These are phyloP conservation scores for Rhinolophus ferrumequinum DNA, from an alignment of 2,113 vertebrate genomes.

Conservation along the genomic window DNA sequence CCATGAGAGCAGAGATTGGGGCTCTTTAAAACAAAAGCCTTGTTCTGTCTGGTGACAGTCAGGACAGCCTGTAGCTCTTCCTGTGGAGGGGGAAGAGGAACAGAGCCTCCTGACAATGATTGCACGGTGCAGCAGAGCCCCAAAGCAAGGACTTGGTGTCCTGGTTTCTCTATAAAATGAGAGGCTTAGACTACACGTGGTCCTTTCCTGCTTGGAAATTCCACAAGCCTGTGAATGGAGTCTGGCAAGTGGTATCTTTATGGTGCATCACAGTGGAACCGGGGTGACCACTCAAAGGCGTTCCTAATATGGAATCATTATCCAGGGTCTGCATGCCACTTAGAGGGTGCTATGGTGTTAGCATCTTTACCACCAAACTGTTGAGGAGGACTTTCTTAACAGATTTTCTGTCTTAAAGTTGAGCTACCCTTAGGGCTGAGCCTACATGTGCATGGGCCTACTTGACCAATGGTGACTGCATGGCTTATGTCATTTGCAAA, in stretches of 20 bases:
- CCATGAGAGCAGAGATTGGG: background rate
- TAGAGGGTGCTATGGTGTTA: background rate
- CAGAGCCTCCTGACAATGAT: background rate
- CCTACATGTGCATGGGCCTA: background rate
- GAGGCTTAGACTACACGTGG: background rate
- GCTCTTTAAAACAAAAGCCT: slow-evolving; percentile 23
- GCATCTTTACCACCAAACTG: background rate
- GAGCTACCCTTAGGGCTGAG: background rate
- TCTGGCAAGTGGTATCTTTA: background rate
- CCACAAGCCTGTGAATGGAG: background rate
- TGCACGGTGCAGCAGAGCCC: background rate
- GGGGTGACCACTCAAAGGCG: background rate
- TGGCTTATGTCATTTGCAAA: background rate
- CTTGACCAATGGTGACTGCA: background rate
- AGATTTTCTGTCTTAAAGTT: slow-evolving; percentile 9
- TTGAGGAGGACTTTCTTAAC: background rate
- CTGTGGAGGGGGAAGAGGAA: background rate
- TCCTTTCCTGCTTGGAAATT: background rate
- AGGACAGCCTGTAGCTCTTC: background rate
- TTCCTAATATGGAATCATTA: background rate
- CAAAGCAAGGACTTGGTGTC: background rate
- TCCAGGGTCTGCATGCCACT: background rate
- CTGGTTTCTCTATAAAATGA: background rate
- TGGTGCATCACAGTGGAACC: background rate
- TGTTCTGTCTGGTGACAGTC: background rate